These are phyloP conservation scores for Darevskia mixta DNA, from an alignment of 2,797 vertebrate species.

Conservation along the genomic window DNA sequence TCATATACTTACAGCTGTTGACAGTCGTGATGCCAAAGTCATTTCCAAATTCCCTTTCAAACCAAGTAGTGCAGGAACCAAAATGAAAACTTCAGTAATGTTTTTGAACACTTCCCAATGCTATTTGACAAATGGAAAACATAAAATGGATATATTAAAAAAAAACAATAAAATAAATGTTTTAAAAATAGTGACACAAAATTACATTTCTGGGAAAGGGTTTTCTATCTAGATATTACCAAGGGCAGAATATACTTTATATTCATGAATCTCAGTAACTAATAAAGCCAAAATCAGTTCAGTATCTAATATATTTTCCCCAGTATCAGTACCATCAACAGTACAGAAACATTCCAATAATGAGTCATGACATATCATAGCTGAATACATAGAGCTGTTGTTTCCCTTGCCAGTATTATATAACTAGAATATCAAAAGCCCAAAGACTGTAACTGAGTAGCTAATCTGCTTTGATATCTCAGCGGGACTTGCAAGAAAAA, in stretches of 20 bases:
- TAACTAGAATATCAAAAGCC: background rate
- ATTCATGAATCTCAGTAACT: background rate
- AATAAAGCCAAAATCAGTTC: background rate
- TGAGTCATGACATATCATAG: background rate
- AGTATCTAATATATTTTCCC: background rate
- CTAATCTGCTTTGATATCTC: background rate
- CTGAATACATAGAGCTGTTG: background rate
- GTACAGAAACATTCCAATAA: background rate
- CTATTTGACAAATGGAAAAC: conserved; percentile 74
- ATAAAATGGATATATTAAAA: background rate
- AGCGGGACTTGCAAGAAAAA: background rate
- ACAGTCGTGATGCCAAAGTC: conserved; percentile 95
- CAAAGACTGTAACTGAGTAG: background rate
- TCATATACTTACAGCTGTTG: conserved; percentile 90
- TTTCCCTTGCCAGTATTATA: background rate
- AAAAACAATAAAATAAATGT: background rate
- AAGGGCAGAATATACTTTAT: background rate
- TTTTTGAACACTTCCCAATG: conserved; percentile 97
- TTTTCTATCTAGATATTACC: background rate
- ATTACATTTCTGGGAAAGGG: background rate
- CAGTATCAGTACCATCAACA: background rate
- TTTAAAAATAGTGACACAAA: background rate
- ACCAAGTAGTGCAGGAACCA: conserved; percentile 95
- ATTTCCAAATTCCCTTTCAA: conserved; percentile 99
- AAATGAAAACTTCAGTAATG: conserved; percentile 97